Evolutionary conservation across 2,113 vertebrate genomes (phyloP).

Genomic region (Bothrops jararaca): DNA sequence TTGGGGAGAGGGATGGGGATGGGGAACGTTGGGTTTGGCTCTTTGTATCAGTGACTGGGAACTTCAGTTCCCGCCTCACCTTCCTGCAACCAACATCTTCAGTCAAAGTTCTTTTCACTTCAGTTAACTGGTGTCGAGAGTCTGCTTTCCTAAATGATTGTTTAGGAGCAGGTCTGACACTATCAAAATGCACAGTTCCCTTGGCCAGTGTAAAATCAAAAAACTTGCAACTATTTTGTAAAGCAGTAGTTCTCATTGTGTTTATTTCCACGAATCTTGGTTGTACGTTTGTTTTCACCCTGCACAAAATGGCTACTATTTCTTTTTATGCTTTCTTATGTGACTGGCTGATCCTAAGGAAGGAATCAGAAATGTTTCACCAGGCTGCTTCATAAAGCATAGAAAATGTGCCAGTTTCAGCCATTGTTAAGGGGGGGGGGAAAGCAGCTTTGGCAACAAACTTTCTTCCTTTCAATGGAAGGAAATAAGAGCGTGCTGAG

Average conservation of each 20-base stretch:
- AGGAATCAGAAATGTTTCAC: neutral
- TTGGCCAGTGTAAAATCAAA: neutral
- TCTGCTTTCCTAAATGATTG: too few species aligned
- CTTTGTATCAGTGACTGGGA: too few species aligned
- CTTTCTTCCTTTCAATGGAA: slow-evolving; percentile 21
- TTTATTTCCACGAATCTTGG: neutral
- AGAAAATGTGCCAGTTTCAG: neutral
- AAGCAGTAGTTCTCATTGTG: neutral
- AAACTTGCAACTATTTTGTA: neutral
- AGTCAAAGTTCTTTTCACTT: too few species aligned
- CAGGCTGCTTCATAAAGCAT: neutral
- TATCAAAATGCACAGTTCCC: neutral
- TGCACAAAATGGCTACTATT: neutral
- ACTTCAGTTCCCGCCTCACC: too few species aligned
- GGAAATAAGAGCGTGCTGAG: neutral
- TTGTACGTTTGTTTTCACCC: neutral
- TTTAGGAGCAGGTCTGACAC: too few species aligned
- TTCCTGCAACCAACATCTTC: too few species aligned
- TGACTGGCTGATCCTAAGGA: neutral
- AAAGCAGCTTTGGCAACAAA: neutral
- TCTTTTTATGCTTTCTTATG: neutral
- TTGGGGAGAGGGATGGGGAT: too few species aligned
- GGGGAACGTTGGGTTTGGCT: too few species aligned
- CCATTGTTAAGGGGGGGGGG: neutral
- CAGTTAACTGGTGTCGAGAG: too few species aligned